A percentile compares a stretch with the other conserved stretches of the same genome.
These are phyloP conservation scores for Acrobasis repandana DNA, from an alignment of 2,888 invertebrate genomes.

Conservation along the genomic window DNA sequence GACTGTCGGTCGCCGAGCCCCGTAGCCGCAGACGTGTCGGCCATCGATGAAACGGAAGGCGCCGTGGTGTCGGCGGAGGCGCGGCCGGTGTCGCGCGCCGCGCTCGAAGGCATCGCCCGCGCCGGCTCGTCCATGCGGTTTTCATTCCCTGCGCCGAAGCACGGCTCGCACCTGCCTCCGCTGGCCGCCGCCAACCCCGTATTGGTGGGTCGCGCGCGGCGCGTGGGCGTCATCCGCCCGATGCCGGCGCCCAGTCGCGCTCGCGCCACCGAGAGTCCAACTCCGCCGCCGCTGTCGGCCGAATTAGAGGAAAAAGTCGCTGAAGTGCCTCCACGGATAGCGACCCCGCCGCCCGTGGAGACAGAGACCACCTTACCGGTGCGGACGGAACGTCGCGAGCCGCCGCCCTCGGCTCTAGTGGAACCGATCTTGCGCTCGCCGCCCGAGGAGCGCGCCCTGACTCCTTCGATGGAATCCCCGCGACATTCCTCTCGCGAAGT, in stretches of 20 bases:
- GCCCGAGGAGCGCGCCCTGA: constrained; percentile 50
- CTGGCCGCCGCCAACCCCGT: constrained; percentile 67
- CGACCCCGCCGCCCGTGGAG: constrained; percentile 39
- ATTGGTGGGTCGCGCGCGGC: constrained; percentile 63
- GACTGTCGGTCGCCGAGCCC: constrained; percentile 43
- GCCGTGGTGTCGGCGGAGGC: constrained; percentile 48
- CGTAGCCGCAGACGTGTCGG: constrained; percentile 46
- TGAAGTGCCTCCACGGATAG: constrained; percentile 40
- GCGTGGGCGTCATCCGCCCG: constrained; percentile 83
- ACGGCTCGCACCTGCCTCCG: constrained; percentile 63
- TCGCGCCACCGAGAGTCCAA: constrained; percentile 37
- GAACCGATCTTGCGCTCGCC: constrained; percentile 62
- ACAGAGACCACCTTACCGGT: constrained; percentile 52
- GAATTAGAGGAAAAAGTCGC: constrained; percentile 38
- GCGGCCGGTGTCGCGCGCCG: constrained; percentile 80
- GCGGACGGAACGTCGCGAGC: constrained; percentile 42
- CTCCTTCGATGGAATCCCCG: constrained; percentile 45
- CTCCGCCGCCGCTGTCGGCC: constrained; percentile 38
- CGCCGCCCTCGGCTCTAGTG: constrained; percentile 66
- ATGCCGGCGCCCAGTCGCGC: constrained; percentile 56
- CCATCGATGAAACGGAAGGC: constrained; percentile 46
- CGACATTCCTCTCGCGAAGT: constrained; percentile 28
- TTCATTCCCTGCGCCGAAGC: constrained; percentile 74
- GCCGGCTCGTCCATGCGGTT: constrained; percentile 86
- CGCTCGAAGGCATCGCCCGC: constrained; percentile 85